Percentiles rank a stretch among this genome's conserved stretches.
Conservation (phyloP, 2,113 vertebrate genomes). For the Oncorhynchus masou region DNA sequence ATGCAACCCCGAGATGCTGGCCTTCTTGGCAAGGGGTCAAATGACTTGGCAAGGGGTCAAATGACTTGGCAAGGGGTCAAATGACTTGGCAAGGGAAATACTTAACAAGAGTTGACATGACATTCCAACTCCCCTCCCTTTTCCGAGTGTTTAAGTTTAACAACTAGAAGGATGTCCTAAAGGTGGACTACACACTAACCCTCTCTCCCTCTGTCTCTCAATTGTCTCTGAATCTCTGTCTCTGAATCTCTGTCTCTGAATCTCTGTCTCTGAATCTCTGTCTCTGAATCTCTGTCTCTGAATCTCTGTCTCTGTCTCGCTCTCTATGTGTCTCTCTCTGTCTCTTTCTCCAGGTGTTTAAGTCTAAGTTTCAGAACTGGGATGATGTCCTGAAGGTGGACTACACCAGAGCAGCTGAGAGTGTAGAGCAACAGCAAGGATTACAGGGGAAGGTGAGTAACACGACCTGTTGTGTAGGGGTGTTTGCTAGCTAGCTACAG, state of each 20-base stretch:
- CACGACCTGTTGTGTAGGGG: background rate
- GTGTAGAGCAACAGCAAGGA: conserved; percentile 75
- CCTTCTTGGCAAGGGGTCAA: no score
- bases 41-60: no score
- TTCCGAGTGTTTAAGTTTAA: conserved; percentile 95
- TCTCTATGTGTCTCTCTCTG: background rate
- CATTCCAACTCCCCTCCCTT: background rate
- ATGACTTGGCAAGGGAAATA: no score
- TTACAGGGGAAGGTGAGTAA: conserved; percentile 79
- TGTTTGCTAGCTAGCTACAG: background rate
- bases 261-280: no score
- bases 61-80: no score
- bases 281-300: no score
- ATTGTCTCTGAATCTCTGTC: no score
- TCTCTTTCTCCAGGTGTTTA: conserved; percentile 82
- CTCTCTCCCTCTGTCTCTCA: no score
- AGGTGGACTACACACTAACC: conserved; percentile 86
- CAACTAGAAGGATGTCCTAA: conserved; percentile 96
- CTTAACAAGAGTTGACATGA: no score
- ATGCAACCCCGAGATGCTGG: no score
- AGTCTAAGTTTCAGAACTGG: conserved; percentile 98
- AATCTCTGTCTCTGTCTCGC: no score
- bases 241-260: no score
- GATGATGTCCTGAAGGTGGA: conserved; percentile 94
- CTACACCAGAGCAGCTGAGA: conserved; percentile 92